A percentile compares a stretch with the other conserved stretches of the same genome.
These are phyloP conservation scores for Sebastes steindachneri DNA, from an alignment of 2,797 vertebrate species.

Conservation along the genomic window DNA sequence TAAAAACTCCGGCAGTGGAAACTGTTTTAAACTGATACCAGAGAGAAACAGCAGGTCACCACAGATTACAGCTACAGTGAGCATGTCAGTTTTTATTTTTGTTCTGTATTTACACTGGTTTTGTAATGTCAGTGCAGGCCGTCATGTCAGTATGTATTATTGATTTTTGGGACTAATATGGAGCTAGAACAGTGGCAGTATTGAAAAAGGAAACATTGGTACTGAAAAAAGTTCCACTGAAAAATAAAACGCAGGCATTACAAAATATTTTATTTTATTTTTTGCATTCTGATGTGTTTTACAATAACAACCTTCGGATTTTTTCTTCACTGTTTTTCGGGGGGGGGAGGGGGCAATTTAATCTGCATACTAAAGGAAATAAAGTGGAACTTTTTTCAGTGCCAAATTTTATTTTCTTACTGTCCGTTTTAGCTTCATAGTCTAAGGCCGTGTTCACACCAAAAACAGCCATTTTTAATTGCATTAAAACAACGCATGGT, in stretches of 20 bases:
- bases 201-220: background rate
- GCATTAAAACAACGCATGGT: background rate
- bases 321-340: too few relatives aligned
- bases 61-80: background rate
- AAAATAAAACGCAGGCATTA: background rate
- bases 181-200: background rate
- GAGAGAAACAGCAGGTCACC: background rate
- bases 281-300: too few relatives aligned
- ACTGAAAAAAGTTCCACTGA: background rate
- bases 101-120: background rate
- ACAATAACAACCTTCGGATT: too few relatives aligned
- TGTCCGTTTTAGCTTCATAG: too few relatives aligned
- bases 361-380: too few relatives aligned
- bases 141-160: background rate
- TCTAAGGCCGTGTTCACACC: too few relatives aligned
- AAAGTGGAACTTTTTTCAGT: too few relatives aligned
- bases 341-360: too few relatives aligned
- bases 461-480: too few relatives aligned
- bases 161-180: background rate
- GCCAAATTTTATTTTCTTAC: too few relatives aligned
- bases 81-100: background rate
- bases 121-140: background rate
- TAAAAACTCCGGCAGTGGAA: slow-evolving; percentile 32
- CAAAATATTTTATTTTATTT: background rate
- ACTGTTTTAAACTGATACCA: slow-evolving; percentile 8